Percentiles rank a stretch among this genome's conserved stretches.
These are phyloP conservation scores for Anguilla pacifica DNA, from an alignment of 2,797 vertebrate genomes.

Conservation along the genomic window DNA sequence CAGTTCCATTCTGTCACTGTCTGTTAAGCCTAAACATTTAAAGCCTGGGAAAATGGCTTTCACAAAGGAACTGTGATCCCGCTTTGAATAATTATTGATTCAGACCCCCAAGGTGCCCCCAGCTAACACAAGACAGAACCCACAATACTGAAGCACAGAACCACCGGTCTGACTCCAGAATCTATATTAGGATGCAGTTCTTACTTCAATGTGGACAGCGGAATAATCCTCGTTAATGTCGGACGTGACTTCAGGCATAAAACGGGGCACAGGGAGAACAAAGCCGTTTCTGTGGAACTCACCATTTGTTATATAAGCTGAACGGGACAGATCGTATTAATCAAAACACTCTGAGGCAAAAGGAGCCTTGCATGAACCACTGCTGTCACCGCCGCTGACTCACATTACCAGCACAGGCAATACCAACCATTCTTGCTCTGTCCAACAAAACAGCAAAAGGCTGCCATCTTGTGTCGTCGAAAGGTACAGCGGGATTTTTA, in stretches of 20 bases:
- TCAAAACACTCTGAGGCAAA: slow-evolving; percentile 16
- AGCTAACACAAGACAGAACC: neutral
- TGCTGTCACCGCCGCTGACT: neutral
- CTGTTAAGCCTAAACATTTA: neutral
- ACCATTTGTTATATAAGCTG: slow-evolving; percentile 27
- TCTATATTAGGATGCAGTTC: neutral
- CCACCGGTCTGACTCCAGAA: neutral
- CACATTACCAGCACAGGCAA: neutral
- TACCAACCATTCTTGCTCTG: neutral
- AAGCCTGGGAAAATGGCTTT: neutral
- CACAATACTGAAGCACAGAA: slow-evolving; percentile 9
- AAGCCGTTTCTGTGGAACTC: slow-evolving; percentile 44
- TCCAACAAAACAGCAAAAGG: slow-evolving; percentile 52
- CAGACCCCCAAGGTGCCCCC: neutral
- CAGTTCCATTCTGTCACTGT: neutral
- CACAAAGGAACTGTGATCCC: neutral
- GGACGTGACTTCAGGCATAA: slow-evolving; percentile 62
- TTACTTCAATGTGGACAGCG: slow-evolving; percentile 45
- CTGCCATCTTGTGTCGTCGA: slow-evolving; percentile 65
- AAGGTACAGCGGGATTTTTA: neutral
- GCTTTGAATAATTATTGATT: neutral
- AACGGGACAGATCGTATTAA: slow-evolving; percentile 28
- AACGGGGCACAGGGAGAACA: slow-evolving; percentile 57
- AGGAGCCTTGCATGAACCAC: neutral
- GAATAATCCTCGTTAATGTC: slow-evolving; percentile 71